phyloP scores from a whole-genome alignment of 30 jellyfish, hydroid and myxozoan genomes.

The Hydra vulgaris region DNA sequence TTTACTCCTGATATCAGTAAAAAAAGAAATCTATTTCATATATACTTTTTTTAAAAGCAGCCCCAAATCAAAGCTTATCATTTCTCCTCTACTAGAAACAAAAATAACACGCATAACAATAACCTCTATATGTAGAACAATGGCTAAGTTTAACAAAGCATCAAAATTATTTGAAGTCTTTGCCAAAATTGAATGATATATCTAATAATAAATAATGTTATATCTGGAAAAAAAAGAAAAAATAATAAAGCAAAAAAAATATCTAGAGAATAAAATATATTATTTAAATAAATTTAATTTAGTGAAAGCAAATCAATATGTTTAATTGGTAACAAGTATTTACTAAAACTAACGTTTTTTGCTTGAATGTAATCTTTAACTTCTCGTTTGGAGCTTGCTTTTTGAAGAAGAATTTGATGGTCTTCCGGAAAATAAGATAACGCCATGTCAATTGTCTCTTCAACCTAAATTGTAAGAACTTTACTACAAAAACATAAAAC shows the following conservation, averaged over 20 bases:
- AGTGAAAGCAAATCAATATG: no score
- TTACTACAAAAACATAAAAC: no score
- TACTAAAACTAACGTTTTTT: not conserved
- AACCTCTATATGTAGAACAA: slow-evolving; percentile 53
- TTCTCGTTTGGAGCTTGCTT: not conserved
- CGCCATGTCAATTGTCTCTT: slow-evolving; percentile 5
- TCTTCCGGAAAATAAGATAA: slow-evolving; percentile 2
- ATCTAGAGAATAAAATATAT: not conserved
- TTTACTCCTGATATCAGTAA: no score
- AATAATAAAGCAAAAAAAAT: not conserved
- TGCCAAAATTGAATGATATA: slow-evolving; percentile 33
- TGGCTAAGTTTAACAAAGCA: slow-evolving; percentile 52
- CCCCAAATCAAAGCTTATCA: no score
- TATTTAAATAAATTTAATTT: no score
- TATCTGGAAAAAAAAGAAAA: not conserved
- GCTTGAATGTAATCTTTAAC: slow-evolving; percentile 7
- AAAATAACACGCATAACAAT: no score
- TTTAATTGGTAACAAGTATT: no score
- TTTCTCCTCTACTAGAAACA: no score
- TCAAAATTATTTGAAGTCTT: slow-evolving; percentile 42
- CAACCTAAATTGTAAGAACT: not conserved
- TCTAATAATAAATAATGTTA: not conserved
- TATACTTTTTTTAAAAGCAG: no score
- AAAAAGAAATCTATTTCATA: no score
- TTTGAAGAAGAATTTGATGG: not conserved